Evolutionary conservation across 23 tunicate genomes (phyloP), one percentile per base, ranked within the genome.

Genomic region (Corella eumyota): DNA sequence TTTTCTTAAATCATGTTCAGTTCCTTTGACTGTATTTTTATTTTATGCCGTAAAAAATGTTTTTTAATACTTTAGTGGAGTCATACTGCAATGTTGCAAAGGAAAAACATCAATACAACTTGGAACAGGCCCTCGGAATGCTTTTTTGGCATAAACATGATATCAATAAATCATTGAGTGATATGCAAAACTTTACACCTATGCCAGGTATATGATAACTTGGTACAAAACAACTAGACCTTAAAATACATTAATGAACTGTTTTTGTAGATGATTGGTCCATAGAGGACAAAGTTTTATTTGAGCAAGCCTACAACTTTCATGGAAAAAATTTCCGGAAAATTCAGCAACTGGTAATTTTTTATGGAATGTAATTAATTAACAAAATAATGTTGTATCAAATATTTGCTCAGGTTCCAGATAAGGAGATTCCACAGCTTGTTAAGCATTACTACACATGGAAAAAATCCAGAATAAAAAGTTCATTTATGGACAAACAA

Each of bases 191-290:
- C 56, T 84, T 74, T 34, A 84, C 94, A 15, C 94, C 94, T 30
- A 84, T 84, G 94, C 94, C 94, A 54, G 90, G 90, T 81, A 66
- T 26, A 24, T 38, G 21, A 59, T 7, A 27, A 45, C 7, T 59
- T 7, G 9, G 9, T 15, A 13, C 9, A 53, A 21, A 53, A 7
- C 21, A 15, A 13, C 17, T 44, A 17, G 17, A 58, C 21, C 9
- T 25, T 58, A n/a, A n/a, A n/a, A n/a, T n/a, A n/a, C n/a, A n/a
- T n/a, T n/a, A n/a, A n/a, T n/a, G n/a, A n/a, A n/a, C n/a, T n/a
- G n/a, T n/a, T n/a, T n/a, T 75, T 65, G 20, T 47, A 81, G 94
- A 84, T 63, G 94, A 84, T 30, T 84, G 94, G 94, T 74, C 94
- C 56, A 64, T 61, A 46, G 94, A 84, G 64, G 94, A 84, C 38